These are phyloP conservation scores for Eucera pruinosa DNA, from an alignment of 2,888 invertebrate genomes.

Conservation along the genomic window DNA sequence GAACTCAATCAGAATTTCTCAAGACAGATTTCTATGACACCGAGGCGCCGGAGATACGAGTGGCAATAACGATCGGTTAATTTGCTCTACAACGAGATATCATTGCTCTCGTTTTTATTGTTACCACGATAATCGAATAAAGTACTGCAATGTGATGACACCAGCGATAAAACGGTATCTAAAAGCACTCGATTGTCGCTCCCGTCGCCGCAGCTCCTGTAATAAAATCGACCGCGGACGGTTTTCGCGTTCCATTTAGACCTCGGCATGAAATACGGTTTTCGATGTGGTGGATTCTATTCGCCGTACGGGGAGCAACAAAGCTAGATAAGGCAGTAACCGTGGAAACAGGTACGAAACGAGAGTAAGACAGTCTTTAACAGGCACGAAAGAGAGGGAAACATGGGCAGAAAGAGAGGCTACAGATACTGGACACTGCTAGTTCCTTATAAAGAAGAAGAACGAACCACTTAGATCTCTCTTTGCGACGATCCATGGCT, in stretches of 20 bases:
- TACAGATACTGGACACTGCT: conserved; percentile 53
- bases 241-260: conserved; percentile 18
- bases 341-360: conserved; percentile 49
- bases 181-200: conserved; percentile 23
- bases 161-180: conserved; percentile 59
- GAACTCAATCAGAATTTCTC: neutral
- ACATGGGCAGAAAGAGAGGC: conserved; percentile 33
- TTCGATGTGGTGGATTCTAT: conserved; percentile 36
- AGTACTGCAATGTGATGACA: conserved; percentile 59
- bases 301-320: conserved; percentile 1
- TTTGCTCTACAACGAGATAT: conserved; percentile 44
- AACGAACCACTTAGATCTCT: conserved; percentile 58
- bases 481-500: conserved; percentile 36
- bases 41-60: neutral
- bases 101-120: conserved; percentile 62
- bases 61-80: conserved; percentile 45
- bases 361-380: conserved; percentile 36
- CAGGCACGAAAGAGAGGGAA: conserved; percentile 28
- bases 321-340: conserved; percentile 54
- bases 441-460: conserved; percentile 68
- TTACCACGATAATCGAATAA: conserved; percentile 54
- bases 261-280: conserved; percentile 14
- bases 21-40: conserved; percentile 2
- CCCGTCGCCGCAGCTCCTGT: neutral
- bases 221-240: conserved; percentile 18